Evolutionary conservation across 2,888 invertebrate genomes (phyloP), one percentile per base, ranked within the genome.

Genomic region (Athalia rosae): DNA sequence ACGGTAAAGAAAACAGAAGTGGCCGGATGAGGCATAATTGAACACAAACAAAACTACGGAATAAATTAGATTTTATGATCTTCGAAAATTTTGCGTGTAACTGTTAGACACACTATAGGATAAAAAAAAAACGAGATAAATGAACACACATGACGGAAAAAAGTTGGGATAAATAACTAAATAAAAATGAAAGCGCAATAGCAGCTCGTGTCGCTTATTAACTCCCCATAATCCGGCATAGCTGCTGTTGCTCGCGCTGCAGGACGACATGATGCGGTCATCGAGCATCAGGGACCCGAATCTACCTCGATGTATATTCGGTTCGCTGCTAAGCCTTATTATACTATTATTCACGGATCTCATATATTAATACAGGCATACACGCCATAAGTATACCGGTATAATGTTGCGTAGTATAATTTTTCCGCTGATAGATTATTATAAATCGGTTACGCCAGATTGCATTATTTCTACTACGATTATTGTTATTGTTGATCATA

Each of bases 141-240:
- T 13, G 62, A 43, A 76, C 28, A n/a, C n/a, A n/a, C n/a, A n/a
- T n/a, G n/a, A n/a, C n/a, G n/a, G 28, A 2, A 28, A 48, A 66
- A 66, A 41, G 47, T 13, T 11, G 63, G 48, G 59, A 48, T n/a
- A 67, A 15, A n/a, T 48, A 66, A 47, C 13, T 13, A 64, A 43
- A 1, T 47, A 47, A 64, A 13, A 66, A n/a, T 9, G 15, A 15
- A 45, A 66, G 48, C n/a, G 6, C 7, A 59, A 7, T n/a, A 59
- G 13, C 15, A 59, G 59, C 53, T 9, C 41, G 62, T 41, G 41
- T 53, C 67, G 9, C 53, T 67, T 67, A 67, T 50, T 53, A 50
- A 67, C 67, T 67, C 67, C 53, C 11, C 67, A 3, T n/a, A 77
- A 80, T 77, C 76, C 76, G 76, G 80, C 81, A 77, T 80, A 80